Conservation (phyloP, 2,888 invertebrate genomes). For the Candidula unifasciata region DNA sequence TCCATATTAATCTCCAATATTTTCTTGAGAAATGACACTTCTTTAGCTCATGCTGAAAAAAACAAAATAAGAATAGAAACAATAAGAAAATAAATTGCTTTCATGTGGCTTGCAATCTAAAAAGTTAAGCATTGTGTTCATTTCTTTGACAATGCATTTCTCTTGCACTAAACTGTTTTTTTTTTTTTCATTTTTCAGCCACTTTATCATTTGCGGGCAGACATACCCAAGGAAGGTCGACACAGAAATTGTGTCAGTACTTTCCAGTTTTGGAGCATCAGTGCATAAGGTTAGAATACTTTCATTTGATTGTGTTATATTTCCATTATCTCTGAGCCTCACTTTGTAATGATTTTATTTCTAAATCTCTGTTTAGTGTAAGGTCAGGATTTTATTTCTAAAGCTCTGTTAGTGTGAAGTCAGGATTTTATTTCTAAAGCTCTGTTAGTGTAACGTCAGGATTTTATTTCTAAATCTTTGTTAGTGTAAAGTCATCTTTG, state of each 20-base stretch:
- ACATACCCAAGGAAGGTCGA: slow-evolving; percentile 97
- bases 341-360: background rate
- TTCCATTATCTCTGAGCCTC: background rate
- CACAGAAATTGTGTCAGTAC: slow-evolving; percentile 85
- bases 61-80: too few relatives aligned
- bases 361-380: too few relatives aligned
- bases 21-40: too few relatives aligned
- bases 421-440: background rate
- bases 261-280: slow-evolving; percentile 90
- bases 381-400: background rate
- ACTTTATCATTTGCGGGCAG: slow-evolving; percentile 94
- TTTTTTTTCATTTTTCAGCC: slow-evolving; percentile 62
- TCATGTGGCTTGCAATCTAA: background rate
- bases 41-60: too few relatives aligned
- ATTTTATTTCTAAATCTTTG: background rate
- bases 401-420: background rate
- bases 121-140: background rate
- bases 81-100: background rate
- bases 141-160: background rate
- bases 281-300: slow-evolving; percentile 86
- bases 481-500: too few relatives aligned
- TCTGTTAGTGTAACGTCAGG: background rate
- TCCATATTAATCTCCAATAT: too few relatives aligned
- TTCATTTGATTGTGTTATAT: background rate
- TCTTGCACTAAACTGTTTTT: background rate